These are phyloP conservation scores for Phoebastria nigripes DNA, from an alignment of 2,797 vertebrate species.

Conservation along the genomic window DNA sequence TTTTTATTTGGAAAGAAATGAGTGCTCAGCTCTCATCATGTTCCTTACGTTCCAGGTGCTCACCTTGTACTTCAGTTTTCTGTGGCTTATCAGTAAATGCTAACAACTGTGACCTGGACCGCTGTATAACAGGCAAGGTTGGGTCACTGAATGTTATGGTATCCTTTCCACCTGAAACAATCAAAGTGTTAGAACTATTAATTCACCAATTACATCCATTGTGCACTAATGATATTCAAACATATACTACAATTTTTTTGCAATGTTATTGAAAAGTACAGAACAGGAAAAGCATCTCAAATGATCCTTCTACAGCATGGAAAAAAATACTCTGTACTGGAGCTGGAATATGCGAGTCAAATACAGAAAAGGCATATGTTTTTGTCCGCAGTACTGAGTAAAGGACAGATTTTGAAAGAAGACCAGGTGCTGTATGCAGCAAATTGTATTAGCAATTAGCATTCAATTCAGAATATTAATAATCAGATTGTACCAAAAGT, in stretches of 20 bases:
- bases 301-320: background rate
- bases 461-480: conserved; percentile 15
- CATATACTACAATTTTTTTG: background rate
- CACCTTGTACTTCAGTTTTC: conserved; percentile 75
- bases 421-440: background rate
- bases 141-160: conserved; percentile 75
- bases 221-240: background rate
- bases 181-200: background rate
- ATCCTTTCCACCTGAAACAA: conserved; percentile 83
- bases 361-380: background rate
- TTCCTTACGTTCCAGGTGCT: conserved; percentile 14
- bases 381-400: background rate
- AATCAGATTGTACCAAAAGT: background rate
- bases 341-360: background rate
- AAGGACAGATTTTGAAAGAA: background rate
- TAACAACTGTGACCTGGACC: conserved; percentile 72
- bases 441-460: background rate
- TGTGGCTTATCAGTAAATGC: conserved; percentile 59
- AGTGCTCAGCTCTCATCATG: background rate
- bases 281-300: conserved; percentile 23
- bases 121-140: conserved; percentile 72
- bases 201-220: background rate
- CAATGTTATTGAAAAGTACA: background rate
- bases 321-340: background rate
- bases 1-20: background rate